Percentiles rank a stretch among this genome's conserved stretches.
These are phyloP conservation scores for Nesoenas mayeri DNA, from an alignment of 2,113 vertebrate genomes.

Conservation along the genomic window DNA sequence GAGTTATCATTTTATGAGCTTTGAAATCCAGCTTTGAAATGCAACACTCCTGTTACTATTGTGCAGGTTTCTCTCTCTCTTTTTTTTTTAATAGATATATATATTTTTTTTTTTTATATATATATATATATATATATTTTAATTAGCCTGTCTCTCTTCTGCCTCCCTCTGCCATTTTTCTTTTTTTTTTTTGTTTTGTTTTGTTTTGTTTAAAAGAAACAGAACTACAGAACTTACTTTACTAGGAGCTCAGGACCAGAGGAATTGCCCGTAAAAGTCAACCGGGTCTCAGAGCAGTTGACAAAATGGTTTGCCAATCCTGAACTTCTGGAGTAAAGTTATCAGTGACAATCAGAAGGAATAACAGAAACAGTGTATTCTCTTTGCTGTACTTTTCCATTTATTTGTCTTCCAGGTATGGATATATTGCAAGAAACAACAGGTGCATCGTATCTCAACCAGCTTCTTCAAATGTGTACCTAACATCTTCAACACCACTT, in stretches of 20 bases:
- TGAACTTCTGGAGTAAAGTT: background rate
- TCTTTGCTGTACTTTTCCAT: background rate
- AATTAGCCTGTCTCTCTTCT: background rate
- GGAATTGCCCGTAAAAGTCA: background rate
- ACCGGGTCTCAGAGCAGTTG: background rate
- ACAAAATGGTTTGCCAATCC: background rate
- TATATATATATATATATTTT: background rate
- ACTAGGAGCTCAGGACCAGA: background rate
- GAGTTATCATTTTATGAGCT: background rate
- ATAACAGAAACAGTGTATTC: background rate
- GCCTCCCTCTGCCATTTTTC: background rate
- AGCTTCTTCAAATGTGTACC: background rate
- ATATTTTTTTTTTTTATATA: background rate
- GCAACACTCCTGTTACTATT: background rate
- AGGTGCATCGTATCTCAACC: rapidly evolving
- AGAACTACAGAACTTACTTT: background rate
- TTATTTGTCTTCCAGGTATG: background rate
- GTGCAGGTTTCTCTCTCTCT: background rate
- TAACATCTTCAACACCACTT: background rate
- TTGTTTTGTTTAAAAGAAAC: background rate
- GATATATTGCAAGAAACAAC: background rate
- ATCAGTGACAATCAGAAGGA: background rate
- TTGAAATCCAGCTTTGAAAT: background rate
- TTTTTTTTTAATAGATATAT: too few relatives aligned
- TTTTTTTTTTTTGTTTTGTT: too few relatives aligned